phyloP scores from a whole-genome alignment of 2,797 vertebrate genomes.

The Oreonectes daqikongensis region DNA sequence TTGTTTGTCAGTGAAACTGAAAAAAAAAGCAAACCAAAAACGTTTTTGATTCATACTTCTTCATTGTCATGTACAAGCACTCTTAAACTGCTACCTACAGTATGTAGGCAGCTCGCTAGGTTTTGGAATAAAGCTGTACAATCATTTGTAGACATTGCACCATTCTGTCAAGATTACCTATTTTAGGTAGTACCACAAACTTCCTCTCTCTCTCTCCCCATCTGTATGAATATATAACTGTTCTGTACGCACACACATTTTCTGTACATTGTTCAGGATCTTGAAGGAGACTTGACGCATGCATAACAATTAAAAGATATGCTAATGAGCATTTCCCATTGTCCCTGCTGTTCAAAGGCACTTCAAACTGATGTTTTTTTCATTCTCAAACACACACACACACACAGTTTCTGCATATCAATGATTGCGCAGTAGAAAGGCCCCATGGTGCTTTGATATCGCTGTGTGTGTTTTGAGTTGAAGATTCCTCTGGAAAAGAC shows the following conservation, averaged over 20 bases:
- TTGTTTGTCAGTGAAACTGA: too few relatives aligned
- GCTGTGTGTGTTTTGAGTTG: slow-evolving; percentile 13
- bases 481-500: neutral
- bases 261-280: slow-evolving; percentile 38
- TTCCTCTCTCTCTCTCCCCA: neutral
- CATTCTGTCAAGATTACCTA: neutral
- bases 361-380: slow-evolving; percentile 55
- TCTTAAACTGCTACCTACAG: neutral
- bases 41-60: too few relatives aligned
- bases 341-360: slow-evolving; percentile 54
- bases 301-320: slow-evolving; percentile 70
- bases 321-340: slow-evolving; percentile 62
- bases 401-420: slow-evolving; percentile 60
- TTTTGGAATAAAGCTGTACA: neutral
- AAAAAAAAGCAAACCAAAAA: too few relatives aligned
- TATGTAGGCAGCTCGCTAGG: too few relatives aligned
- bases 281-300: slow-evolving; percentile 60
- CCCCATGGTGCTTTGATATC: slow-evolving; percentile 28
- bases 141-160: neutral
- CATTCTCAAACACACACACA: slow-evolving; percentile 37
- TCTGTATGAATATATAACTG: slow-evolving; percentile 24
- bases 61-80: too few relatives aligned
- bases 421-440: slow-evolving; percentile 51
- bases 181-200: neutral
- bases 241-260: slow-evolving; percentile 28